Percentiles rank a stretch among this genome's conserved stretches.
These are phyloP conservation scores for Epinephelus fuscoguttatus DNA, from an alignment of 2,113 vertebrate species.

Conservation along the genomic window DNA sequence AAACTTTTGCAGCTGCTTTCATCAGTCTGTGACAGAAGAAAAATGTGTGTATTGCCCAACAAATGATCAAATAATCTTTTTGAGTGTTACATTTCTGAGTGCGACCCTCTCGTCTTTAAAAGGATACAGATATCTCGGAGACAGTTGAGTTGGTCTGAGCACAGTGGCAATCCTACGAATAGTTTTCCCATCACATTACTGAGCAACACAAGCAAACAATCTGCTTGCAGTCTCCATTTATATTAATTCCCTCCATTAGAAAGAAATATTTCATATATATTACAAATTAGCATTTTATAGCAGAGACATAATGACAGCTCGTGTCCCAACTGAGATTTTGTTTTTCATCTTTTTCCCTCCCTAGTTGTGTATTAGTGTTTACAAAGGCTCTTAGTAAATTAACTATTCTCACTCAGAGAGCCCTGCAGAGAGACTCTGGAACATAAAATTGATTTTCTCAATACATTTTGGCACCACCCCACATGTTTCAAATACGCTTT, in stretches of 20 bases:
- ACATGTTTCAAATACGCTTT: constrained; percentile 45
- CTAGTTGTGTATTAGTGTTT: background rate
- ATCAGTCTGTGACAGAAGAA: too few species aligned
- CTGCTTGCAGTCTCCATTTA: background rate
- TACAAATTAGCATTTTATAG: background rate
- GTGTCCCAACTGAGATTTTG: background rate
- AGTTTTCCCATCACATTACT: background rate
- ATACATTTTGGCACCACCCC: constrained; percentile 17
- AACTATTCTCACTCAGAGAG: constrained; percentile 1
- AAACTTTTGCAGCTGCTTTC: too few species aligned
- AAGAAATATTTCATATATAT: background rate
- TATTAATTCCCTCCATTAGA: background rate
- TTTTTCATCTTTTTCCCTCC: background rate
- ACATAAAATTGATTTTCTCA: constrained; percentile 27
- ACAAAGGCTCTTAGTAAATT: background rate
- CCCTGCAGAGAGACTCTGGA: constrained; percentile 5
- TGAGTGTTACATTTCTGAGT: too few species aligned
- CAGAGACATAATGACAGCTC: background rate
- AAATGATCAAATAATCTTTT: too few species aligned
- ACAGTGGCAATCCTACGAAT: too few species aligned
- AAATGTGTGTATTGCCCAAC: too few species aligned
- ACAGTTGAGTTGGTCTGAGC: too few species aligned
- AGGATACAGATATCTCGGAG: too few species aligned
- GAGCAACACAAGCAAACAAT: background rate
- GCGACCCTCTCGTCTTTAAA: too few species aligned